A percentile compares a stretch with the other conserved stretches of the same genome.
Conservation (phyloP, 1,140 invertebrate species). For the Drosophila chauvacae region DNA sequence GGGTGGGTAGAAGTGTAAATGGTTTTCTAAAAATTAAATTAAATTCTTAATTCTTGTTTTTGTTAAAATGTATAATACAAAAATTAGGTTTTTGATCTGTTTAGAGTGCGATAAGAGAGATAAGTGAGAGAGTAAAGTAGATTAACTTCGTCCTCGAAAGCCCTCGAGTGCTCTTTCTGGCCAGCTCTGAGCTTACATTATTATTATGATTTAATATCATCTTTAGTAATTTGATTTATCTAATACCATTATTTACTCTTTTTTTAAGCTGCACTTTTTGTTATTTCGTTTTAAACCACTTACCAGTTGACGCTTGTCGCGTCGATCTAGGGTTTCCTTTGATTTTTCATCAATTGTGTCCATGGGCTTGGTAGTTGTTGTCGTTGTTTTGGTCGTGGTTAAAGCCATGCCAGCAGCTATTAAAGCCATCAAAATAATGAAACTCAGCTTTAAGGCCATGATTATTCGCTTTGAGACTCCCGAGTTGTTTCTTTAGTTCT, state of each 20-base stretch:
- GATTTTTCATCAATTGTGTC: neutral
- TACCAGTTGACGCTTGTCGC: slow-evolving; percentile 67
- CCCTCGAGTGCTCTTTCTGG: no score
- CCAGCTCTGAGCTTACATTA: no score
- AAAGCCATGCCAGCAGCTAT: slow-evolving; percentile 7
- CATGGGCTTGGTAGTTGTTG: neutral
- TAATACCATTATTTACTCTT: neutral
- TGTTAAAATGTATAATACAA: no score
- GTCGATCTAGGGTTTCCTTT: slow-evolving; percentile 18
- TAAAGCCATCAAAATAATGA: slow-evolving; percentile 37
- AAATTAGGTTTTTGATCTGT: neutral
- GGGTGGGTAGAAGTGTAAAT: neutral
- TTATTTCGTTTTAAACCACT: neutral
- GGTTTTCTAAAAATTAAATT: neutral
- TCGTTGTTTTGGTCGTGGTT: slow-evolving; percentile 20
- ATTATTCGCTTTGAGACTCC: neutral
- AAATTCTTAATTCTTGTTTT: neutral
- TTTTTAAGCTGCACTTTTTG: neutral
- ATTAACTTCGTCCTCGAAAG: neutral
- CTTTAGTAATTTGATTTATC: neutral
- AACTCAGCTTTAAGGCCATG: slow-evolving; percentile 51
- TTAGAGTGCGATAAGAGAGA: neutral
- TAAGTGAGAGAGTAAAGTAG: neutral
- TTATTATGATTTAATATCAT: no score
- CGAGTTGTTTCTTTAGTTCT: neutral